Evolutionary conservation across 1,140 invertebrate genomes (phyloP), one percentile per base, ranked within the genome.

Genomic region (Anastrepha ludens): DNA sequence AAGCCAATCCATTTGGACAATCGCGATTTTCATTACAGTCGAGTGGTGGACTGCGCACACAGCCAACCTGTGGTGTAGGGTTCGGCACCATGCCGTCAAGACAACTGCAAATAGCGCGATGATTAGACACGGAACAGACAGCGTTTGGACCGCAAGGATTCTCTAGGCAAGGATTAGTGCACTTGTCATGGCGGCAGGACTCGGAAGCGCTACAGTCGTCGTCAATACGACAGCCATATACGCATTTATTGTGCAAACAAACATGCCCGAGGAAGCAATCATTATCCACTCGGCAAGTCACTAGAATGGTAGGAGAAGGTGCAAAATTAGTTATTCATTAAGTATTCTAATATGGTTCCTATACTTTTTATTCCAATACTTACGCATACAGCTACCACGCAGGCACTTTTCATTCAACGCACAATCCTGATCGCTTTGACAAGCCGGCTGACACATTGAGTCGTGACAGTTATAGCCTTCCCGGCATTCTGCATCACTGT

Each of bases 211-310:
- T 96, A 92, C 98, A 98, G 92, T 98, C 98, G 89, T 97, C 96
- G 90, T 98, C 97, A 13, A 95, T 95, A 88, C 96, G 96, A 90
- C 98, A 98, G 11, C 98, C 98, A 90, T 97, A 96, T 78, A 96
- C 95, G 90, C 97, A 98, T 93, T 96, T 96, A 90, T 97, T 97
- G 89, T 96, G 95, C 47, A 97, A 93, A 91, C 97, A 98, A 89
- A 98, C 97, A 90, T 98, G 97, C 13, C 97, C 97, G 13, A 98
- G 93, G 95, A 98, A 98, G 91, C 98, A 98, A 90, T 98, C 98
- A 89, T 98, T 97, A 91, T 98, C 97, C 1, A 98, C 95, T 85
- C 97, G 95, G 90, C 98, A 98, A 2, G 97, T 98, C 47, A 98
- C 96, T 96, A 91, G 87, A 94, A 93, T 89, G 17, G n/a, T 29